Percentiles rank a stretch among this genome's conserved stretches.
Evolutionary conservation across 2,113 vertebrate species (phyloP).

Genomic region (Daboia siamensis): DNA sequence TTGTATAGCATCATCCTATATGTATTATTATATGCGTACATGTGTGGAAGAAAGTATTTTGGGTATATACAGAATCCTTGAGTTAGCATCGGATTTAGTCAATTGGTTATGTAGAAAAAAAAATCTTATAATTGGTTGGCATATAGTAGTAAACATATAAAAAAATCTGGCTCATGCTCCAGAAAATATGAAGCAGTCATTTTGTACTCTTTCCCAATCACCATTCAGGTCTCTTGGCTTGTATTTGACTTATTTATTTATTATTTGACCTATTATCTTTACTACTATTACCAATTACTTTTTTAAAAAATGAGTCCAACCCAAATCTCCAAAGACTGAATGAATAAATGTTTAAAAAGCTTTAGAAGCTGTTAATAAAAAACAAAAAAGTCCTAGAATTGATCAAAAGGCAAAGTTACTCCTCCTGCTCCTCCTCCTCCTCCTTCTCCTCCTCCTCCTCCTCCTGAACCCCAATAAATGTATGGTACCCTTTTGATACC

Average conservation of each 20-base stretch:
- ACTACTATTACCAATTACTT: neutral
- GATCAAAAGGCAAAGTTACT: neutral
- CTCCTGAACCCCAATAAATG: neutral
- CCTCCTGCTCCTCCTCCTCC: too few relatives aligned
- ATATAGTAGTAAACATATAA: neutral
- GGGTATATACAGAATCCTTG: neutral
- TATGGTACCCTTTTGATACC: neutral
- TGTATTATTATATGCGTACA: too few relatives aligned
- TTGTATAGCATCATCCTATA: neutral
- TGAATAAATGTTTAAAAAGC: neutral
- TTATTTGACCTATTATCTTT: neutral
- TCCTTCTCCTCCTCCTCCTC: too few relatives aligned
- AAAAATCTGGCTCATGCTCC: neutral
- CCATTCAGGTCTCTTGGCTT: neutral
- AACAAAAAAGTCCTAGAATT: neutral
- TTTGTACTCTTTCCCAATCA: neutral
- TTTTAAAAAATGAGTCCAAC: neutral
- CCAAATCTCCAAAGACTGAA: neutral
- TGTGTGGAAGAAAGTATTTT: neutral
- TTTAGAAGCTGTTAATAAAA: neutral
- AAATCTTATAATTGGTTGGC: neutral
- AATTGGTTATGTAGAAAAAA: neutral
- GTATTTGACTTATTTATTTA: neutral
- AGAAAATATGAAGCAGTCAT: neutral
- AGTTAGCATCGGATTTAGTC: neutral